These are phyloP conservation scores for Anas bahamensis DNA, from an alignment of 2,797 vertebrate genomes.

Conservation along the genomic window DNA sequence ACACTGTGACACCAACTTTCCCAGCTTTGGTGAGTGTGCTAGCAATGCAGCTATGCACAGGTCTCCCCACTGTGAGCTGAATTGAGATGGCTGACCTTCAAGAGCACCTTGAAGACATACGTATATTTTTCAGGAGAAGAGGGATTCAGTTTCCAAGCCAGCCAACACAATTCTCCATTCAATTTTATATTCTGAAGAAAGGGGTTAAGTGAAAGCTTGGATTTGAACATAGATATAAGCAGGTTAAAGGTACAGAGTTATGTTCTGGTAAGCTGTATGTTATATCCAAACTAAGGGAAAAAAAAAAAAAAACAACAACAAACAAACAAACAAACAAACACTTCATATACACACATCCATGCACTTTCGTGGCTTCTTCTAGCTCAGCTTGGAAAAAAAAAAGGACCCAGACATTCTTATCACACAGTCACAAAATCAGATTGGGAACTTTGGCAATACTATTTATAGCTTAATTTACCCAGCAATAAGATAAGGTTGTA, in stretches of 20 bases:
- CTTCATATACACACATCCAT: background rate
- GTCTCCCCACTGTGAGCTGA: background rate
- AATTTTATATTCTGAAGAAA: background rate
- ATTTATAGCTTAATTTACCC: background rate
- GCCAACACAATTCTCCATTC: background rate
- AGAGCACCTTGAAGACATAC: background rate
- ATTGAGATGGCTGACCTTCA: background rate
- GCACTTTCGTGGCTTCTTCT: background rate
- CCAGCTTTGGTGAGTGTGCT: background rate
- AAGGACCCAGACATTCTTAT: background rate
- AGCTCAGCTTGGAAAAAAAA: background rate
- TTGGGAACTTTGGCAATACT: background rate
- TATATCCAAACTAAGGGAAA: background rate
- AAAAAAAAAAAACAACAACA: no score
- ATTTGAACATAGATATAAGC: background rate
- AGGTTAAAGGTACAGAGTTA: background rate
- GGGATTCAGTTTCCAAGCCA: background rate
- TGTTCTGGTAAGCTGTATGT: background rate
- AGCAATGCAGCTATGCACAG: background rate
- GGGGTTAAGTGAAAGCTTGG: background rate
- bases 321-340: background rate
- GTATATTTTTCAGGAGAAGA: background rate
- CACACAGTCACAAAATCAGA: background rate
- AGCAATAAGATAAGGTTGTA: background rate
- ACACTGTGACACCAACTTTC: background rate